phyloP scores from a whole-genome alignment of 2,797 vertebrate genomes.

The Tapera naevia region DNA sequence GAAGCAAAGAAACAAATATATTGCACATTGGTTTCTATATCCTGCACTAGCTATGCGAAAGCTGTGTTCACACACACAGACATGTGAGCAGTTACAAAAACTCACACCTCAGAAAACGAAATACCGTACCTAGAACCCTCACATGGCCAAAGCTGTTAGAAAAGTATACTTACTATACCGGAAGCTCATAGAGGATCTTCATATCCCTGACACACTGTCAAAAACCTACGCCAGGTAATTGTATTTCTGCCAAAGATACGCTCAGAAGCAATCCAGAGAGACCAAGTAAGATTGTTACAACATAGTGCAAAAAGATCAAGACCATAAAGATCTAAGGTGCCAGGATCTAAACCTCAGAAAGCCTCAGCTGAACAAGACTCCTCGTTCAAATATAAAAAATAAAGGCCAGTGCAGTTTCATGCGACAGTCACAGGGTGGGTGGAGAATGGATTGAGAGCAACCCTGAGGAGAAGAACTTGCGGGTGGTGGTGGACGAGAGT shows the following conservation, averaged over 20 bases:
- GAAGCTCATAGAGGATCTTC: not conserved
- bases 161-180: not conserved
- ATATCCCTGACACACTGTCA: rapidly evolving
- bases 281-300: not conserved
- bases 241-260: not conserved
- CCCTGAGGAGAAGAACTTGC: no score
- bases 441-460: no score
- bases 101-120: not conserved
- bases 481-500: no score
- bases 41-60: not conserved
- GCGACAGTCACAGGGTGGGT: not conserved
- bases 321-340: not conserved
- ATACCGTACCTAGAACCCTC: not conserved
- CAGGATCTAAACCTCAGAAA: not conserved
- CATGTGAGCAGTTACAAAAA: not conserved
- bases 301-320: not conserved
- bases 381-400: not conserved
- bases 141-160: not conserved
- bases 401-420: not conserved
- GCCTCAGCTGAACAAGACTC: not conserved
- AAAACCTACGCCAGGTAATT: not conserved
- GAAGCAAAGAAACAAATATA: not conserved
- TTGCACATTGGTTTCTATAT: not conserved
- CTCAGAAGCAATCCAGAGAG: not conserved
- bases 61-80: not conserved